phyloP scores from a whole-genome alignment of 2,888 invertebrate species.

The Bugula neritina region DNA sequence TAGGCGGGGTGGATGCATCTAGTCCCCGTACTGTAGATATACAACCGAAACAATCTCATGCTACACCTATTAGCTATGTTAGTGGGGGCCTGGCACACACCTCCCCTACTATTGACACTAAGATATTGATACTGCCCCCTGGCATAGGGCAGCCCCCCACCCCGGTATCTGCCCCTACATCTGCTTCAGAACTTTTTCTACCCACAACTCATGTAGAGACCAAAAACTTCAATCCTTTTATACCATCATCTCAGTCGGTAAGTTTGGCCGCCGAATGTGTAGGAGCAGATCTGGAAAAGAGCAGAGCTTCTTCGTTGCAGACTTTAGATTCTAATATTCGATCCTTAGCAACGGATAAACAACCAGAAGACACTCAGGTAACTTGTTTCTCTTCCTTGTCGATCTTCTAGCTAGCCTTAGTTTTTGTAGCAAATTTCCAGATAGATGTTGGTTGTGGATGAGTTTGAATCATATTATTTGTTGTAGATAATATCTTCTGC shows the following conservation, averaged over 20 bases:
- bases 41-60: neutral
- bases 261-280: no score
- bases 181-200: neutral
- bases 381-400: no score
- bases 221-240: neutral
- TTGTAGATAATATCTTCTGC: neutral
- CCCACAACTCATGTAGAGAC: neutral
- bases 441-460: no score
- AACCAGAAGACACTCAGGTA: no score
- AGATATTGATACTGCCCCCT: conserved; percentile 12
- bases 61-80: neutral
- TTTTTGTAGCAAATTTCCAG: no score
- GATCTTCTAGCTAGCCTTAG: no score
- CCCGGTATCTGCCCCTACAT: neutral
- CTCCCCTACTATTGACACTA: conserved; percentile 1
- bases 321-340: no score
- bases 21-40: neutral
- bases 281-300: no score
- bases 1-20: neutral
- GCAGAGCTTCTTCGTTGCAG: no score
- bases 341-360: no score
- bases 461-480: neutral
- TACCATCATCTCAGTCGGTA: neutral
- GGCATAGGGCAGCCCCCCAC: conserved; percentile 6
- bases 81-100: neutral